These are phyloP conservation scores for Chelonoidis abingdonii DNA, from an alignment of 2,113 vertebrate genomes.

Conservation along the genomic window DNA sequence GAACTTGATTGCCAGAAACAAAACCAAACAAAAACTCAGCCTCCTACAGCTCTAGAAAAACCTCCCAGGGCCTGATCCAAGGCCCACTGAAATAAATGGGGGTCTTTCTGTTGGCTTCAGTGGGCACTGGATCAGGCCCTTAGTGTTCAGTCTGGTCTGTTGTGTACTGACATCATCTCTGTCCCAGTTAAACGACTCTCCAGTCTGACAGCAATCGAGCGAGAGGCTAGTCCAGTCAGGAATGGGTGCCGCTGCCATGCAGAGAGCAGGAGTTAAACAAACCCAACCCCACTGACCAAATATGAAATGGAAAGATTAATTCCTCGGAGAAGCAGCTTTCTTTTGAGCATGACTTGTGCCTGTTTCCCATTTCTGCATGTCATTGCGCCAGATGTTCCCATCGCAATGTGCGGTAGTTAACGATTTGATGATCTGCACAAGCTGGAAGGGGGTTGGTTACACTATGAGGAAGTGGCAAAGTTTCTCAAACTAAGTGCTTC, in stretches of 20 bases:
- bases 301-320: slow-evolving; percentile 48
- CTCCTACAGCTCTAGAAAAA: not conserved
- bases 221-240: slow-evolving; percentile 16
- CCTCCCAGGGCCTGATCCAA: not conserved
- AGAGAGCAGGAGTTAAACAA: slow-evolving; percentile 23
- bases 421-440: not conserved
- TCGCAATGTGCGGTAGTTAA: not conserved
- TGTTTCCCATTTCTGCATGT: slow-evolving; percentile 23
- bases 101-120: not conserved
- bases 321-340: slow-evolving; percentile 46
- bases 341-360: not conserved
- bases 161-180: not conserved
- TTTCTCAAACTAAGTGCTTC: not conserved
- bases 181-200: not conserved
- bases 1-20: not conserved
- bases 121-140: not conserved
- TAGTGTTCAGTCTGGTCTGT: not conserved
- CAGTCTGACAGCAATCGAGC: not conserved
- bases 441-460: not conserved
- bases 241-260: not conserved
- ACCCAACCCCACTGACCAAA: slow-evolving; percentile 2
- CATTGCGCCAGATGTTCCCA: slow-evolving; percentile 22
- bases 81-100: not conserved
- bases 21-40: not conserved
- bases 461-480: not conserved